Base-by-base conservation (phyloP, 1,140 invertebrate species). In the Caenorhabditis remanei region DNA sequence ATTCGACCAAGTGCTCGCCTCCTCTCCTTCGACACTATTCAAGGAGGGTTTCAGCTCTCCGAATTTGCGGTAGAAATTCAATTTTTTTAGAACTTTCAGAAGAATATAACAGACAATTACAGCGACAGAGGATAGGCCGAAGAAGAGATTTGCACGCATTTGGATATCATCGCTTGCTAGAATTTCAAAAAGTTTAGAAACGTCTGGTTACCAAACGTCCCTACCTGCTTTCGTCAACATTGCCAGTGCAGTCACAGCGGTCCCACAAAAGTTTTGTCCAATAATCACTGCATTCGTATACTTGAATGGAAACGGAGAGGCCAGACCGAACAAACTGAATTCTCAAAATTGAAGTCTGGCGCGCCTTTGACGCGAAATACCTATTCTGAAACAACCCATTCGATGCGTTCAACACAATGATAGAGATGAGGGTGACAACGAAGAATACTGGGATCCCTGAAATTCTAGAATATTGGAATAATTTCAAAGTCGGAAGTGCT, bases 311-410 rank as follows among this genome's bases (percentile, higher is more conserved):
- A 79, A 79, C 9, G 71, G n/a, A 13, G 71, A 79, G 1, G 71
- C 71, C 8, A 79, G 14, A 19, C 71, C 71, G n/a, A 79, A 79
- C 71, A 79, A 53, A n/a, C 71, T 79, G 71, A 79, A 79, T 5
- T 19, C 46, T 46, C 1, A 0, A 14, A 9, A 61, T 2, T 0
- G 14, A 21, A 53, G 50, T 9, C 50, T 14, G 11, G 5, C 16
- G 9, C 16, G 9, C 9, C 16, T 6, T 53, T 2, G 16, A 53
- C 16, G 16, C 16, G 2, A 14, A 6, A 14, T 40, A 95, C 1
- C 97, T 79, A 11, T 50, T 79, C 9, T 79, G 71, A 21, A 79
- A 79, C 19, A 79, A 50, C 24, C 71, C 71, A 50, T 50, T 79
- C 9, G 71, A 46, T 19, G 71, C 71, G 14, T 79, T 79, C 46